Evolutionary conservation across 2,113 vertebrate genomes (phyloP).

Genomic region (Phycodurus eques): DNA sequence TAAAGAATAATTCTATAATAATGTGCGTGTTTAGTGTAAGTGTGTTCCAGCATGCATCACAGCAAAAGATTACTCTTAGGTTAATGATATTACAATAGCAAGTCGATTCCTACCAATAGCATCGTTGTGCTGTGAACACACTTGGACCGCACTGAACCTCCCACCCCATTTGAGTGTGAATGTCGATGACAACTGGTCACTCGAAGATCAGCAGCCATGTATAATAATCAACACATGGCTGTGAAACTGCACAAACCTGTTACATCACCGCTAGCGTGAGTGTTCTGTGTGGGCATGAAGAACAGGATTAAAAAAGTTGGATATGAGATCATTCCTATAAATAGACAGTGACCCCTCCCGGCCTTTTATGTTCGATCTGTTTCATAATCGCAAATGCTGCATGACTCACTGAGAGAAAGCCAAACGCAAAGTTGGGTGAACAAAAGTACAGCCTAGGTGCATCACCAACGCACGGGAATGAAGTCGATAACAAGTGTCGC

Average conservation of each 20-base stretch:
- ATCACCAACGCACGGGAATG: background rate
- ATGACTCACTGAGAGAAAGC: conserved; percentile 45
- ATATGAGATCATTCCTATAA: conserved; percentile 62
- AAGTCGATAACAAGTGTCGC: background rate
- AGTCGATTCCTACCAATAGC: background rate
- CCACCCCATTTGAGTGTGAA: background rate
- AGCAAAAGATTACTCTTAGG: background rate
- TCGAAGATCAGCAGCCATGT: conserved; percentile 35
- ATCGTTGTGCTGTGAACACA: background rate
- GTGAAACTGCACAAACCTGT: conserved; percentile 36
- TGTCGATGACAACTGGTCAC: conserved; percentile 28
- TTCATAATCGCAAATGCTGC: conserved; percentile 56
- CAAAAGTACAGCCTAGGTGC: conserved; percentile 11
- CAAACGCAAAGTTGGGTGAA: conserved; percentile 17
- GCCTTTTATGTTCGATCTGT: conserved; percentile 52
- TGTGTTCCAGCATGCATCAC: background rate
- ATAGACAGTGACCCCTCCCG: conserved; percentile 48
- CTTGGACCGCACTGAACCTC: conserved; percentile 8
- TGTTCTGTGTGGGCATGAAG: conserved; percentile 43
- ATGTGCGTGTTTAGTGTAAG: background rate
- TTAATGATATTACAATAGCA: background rate
- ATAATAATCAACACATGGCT: conserved; percentile 39
- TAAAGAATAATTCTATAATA: background rate
- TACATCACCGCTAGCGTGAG: conserved; percentile 52
- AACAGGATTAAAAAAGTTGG: conserved; percentile 65